Evolutionary conservation across 2,113 vertebrate genomes (phyloP).

Genomic region (Bos javanicus): DNA sequence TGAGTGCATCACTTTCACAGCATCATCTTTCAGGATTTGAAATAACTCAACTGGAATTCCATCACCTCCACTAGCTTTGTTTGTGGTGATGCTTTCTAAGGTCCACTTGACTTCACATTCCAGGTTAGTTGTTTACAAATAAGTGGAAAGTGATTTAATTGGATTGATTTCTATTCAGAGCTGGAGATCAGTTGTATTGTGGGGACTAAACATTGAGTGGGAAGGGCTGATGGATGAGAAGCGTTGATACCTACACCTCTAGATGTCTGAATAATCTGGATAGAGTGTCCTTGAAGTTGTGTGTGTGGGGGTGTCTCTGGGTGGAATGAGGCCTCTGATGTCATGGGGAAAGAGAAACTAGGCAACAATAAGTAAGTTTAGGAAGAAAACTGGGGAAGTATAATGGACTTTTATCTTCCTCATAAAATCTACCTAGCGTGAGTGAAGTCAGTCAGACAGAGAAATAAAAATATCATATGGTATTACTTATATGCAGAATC

Average conservation of each 20-base stretch:
- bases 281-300: not conserved
- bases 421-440: not conserved
- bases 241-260: not conserved
- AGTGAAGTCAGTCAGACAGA: not conserved
- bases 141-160: not conserved
- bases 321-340: not conserved
- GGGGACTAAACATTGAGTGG: not conserved
- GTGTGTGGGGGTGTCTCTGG: fast-evolving
- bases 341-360: not conserved
- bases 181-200: not conserved
- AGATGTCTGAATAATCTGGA: not conserved
- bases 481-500: not conserved
- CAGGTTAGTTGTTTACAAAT: slow-evolving; percentile 6
- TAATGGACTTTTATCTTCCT: not conserved
- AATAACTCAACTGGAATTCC: too few relatives aligned
- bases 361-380: not conserved
- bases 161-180: slow-evolving; percentile 17
- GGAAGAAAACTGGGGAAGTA: not conserved
- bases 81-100: too few relatives aligned
- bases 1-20: too few relatives aligned
- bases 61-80: too few relatives aligned
- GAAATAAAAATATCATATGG: not conserved
- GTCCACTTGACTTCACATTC: too few relatives aligned
- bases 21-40: too few relatives aligned
- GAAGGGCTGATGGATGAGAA: not conserved